Conservation (phyloP, 2,113 vertebrate species). For the Phrynosoma platyrhinos region DNA sequence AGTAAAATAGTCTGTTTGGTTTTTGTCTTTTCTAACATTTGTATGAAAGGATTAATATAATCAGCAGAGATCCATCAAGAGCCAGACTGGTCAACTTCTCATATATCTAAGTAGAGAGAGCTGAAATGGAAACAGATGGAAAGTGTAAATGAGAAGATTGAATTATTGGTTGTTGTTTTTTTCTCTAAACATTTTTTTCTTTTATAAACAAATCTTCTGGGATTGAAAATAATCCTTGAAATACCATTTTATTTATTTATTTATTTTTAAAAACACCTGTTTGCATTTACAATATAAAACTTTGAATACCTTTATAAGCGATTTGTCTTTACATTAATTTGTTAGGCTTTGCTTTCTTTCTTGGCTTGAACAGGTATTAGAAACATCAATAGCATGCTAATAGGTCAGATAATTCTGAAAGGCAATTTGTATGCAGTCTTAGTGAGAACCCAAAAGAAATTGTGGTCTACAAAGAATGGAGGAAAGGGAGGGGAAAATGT, state of each 20-base stretch:
- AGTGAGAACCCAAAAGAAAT: neutral
- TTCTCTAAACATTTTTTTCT: slow-evolving; percentile 45
- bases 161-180: slow-evolving; percentile 70
- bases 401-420: neutral
- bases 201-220: slow-evolving; percentile 62
- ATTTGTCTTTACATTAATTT: neutral
- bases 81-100: slow-evolving; percentile 69
- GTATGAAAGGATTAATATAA: slow-evolving; percentile 72
- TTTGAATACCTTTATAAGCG: slow-evolving; percentile 23
- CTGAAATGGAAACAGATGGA: slow-evolving; percentile 76
- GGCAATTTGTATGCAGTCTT: neutral
- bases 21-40: slow-evolving; percentile 51
- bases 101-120: slow-evolving; percentile 74
- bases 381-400: neutral
- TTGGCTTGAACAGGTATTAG: neutral
- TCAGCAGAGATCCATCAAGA: slow-evolving; percentile 71
- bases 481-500: neutral
- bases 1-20: neutral
- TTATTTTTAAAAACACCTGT: slow-evolving; percentile 55
- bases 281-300: slow-evolving; percentile 51
- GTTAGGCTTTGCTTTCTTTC: neutral
- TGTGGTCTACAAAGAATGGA: neutral
- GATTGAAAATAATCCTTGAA: slow-evolving; percentile 61
- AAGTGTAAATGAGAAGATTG: slow-evolving; percentile 79
- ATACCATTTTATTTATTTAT: neutral